Conservation (phyloP, 2,797 vertebrate genomes). For the Selene dorsalis region DNA sequence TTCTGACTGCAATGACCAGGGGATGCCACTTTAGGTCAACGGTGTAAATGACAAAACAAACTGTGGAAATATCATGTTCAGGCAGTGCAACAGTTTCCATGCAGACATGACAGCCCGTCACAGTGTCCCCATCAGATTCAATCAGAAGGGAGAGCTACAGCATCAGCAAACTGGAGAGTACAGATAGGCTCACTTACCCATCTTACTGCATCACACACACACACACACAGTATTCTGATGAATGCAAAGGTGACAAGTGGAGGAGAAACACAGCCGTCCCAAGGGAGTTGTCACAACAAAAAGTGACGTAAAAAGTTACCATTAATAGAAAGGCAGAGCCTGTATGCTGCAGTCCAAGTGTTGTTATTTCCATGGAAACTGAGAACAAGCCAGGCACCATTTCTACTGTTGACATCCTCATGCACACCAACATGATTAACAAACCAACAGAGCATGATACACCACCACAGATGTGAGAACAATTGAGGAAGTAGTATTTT, state of each 20-base stretch:
- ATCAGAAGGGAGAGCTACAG: slow-evolving; percentile 39
- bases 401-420: slow-evolving; percentile 28
- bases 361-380: slow-evolving; percentile 38
- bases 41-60: background rate
- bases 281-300: slow-evolving; percentile 24
- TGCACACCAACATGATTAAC: slow-evolving; percentile 27
- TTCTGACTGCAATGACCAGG: slow-evolving; percentile 17
- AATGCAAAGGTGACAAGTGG: slow-evolving; percentile 33
- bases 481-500: slow-evolving; percentile 23
- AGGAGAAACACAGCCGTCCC: slow-evolving; percentile 18
- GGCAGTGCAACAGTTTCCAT: slow-evolving; percentile 19
- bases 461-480: slow-evolving; percentile 3
- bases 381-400: slow-evolving; percentile 23
- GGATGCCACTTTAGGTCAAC: slow-evolving; percentile 5
- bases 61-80: slow-evolving; percentile 9
- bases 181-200: slow-evolving; percentile 47
- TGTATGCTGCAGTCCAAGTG: background rate
- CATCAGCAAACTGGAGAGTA: slow-evolving; percentile 29
- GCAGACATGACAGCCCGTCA: slow-evolving; percentile 24
- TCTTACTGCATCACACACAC: slow-evolving; percentile 17
- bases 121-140: slow-evolving; percentile 33
- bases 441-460: slow-evolving; percentile 20
- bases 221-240: slow-evolving; percentile 26
- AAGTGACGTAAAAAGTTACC: slow-evolving; percentile 51
- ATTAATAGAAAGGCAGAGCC: slow-evolving; percentile 44